Percentiles rank a stretch among this genome's conserved stretches.
Evolutionary conservation across 2,888 invertebrate genomes (phyloP).

Genomic region (Punctoribates punctum): DNA sequence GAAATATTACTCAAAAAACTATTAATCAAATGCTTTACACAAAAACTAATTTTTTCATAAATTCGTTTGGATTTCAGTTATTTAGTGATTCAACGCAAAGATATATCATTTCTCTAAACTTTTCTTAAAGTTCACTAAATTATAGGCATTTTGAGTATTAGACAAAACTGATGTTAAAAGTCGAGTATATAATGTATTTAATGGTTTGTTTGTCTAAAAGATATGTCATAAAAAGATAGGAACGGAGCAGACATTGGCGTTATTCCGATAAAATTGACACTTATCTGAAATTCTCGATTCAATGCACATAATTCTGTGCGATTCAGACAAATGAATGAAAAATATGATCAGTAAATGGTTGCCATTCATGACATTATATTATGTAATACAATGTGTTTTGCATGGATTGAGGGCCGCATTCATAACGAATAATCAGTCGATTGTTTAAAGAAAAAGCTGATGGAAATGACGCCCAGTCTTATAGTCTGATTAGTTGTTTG

Average conservation of each 20-base stretch:
- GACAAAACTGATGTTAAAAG: background rate
- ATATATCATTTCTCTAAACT: background rate
- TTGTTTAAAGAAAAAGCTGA: constrained; percentile 20
- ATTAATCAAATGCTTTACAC: constrained; percentile 13
- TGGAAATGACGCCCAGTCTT: constrained; percentile 9
- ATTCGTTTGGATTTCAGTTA: background rate
- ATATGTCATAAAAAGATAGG: background rate
- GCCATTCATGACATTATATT: constrained; percentile 15
- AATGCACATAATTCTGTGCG: background rate
- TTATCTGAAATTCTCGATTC: constrained; percentile 29
- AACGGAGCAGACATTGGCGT: background rate
- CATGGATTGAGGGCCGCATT: constrained; percentile 8
- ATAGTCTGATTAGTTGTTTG: background rate
- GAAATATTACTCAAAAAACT: constrained; percentile 6
- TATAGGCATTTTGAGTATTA: background rate
- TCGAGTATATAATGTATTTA: background rate
- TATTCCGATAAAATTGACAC: constrained; percentile 18
- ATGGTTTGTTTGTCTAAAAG: constrained; percentile 23
- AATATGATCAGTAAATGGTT: constrained; percentile 12
- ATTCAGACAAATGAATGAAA: background rate
- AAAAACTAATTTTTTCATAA: background rate
- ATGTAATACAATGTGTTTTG: constrained; percentile 9
- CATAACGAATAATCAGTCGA: constrained; percentile 3
- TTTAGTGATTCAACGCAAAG: background rate
- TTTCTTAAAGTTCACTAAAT: background rate